Conservation (phyloP, 2,797 vertebrate species). For the Chaunax sp. region DNA sequence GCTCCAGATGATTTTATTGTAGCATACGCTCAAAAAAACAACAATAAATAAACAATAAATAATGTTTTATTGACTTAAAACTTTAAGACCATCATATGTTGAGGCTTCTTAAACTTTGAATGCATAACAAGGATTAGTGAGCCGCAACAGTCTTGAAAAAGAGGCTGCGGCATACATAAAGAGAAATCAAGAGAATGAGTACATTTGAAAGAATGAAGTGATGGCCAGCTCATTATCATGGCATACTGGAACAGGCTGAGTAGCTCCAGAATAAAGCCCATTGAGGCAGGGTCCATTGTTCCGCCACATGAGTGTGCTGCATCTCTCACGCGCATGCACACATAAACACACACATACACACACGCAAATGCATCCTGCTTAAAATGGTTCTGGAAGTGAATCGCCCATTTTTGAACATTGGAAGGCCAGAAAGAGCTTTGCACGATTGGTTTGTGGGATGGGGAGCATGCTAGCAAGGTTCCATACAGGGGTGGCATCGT, state of each 20-base stretch:
- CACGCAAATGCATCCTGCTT: slow-evolving; percentile 40
- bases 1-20: neutral
- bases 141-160: slow-evolving; percentile 24
- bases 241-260: slow-evolving; percentile 74
- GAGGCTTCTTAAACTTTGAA: slow-evolving; percentile 19
- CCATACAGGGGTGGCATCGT: slow-evolving; percentile 42
- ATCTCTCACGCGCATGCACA: slow-evolving; percentile 30
- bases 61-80: neutral
- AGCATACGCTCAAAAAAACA: slow-evolving; percentile 4
- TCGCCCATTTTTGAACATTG: slow-evolving; percentile 54
- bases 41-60: slow-evolving; percentile 23
- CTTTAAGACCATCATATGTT: neutral
- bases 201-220: slow-evolving; percentile 55
- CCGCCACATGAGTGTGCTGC: slow-evolving; percentile 37
- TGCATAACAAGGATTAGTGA: slow-evolving; percentile 11
- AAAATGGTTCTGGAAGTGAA: slow-evolving; percentile 75
- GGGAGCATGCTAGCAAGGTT: slow-evolving; percentile 34
- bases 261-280: slow-evolving; percentile 82
- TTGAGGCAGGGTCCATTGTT: slow-evolving; percentile 79
- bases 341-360: slow-evolving; percentile 25
- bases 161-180: slow-evolving; percentile 27
- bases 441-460: slow-evolving; percentile 22
- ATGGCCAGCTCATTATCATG: slow-evolving; percentile 51
- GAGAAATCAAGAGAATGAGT: slow-evolving; percentile 35
- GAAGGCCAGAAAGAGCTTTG: slow-evolving; percentile 63